A percentile compares a stretch with the other conserved stretches of the same genome.
phyloP scores from a whole-genome alignment of 2,797 vertebrate genomes.

The Xiphorhynchus erythropygius region DNA sequence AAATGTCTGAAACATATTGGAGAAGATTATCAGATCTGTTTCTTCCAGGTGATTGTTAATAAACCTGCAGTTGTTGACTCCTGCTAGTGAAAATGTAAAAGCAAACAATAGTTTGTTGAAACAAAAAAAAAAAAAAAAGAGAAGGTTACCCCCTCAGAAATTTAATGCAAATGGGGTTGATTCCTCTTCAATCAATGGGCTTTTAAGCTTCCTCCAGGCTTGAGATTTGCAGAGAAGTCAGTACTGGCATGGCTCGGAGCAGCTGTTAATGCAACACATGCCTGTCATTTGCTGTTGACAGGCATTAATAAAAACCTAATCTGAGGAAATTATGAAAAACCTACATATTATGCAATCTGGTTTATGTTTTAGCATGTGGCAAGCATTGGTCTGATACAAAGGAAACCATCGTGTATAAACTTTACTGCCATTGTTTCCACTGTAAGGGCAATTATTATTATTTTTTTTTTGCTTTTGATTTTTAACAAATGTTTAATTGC shows the following conservation, averaged over 20 bases:
- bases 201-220: conserved; percentile 50
- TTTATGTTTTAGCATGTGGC: conserved; percentile 83
- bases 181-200: conserved; percentile 48
- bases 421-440: conserved; percentile 63
- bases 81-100: conserved; percentile 19
- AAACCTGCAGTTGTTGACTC: not conserved
- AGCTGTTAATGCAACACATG: conserved; percentile 77
- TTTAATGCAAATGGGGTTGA: conserved; percentile 21
- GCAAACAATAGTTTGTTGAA: not conserved
- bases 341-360: conserved; percentile 79
- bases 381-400: conserved; percentile 70
- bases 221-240: conserved; percentile 68
- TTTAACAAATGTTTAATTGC: conserved; percentile 1
- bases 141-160: not conserved
- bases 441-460: conserved; percentile 10
- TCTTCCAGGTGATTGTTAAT: conserved; percentile 21
- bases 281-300: conserved; percentile 84
- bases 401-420: conserved; percentile 66
- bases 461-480: no score
- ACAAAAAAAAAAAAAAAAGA: not conserved
- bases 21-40: conserved; percentile 27
- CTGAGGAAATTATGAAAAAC: conserved; percentile 85
- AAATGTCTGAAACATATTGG: not conserved
- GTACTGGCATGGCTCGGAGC: conserved; percentile 50
- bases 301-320: conserved; percentile 87